Evolutionary conservation across 92 coral and sea anemone genomes (phyloP).

Genomic region (Epizoanthus scotinus): DNA sequence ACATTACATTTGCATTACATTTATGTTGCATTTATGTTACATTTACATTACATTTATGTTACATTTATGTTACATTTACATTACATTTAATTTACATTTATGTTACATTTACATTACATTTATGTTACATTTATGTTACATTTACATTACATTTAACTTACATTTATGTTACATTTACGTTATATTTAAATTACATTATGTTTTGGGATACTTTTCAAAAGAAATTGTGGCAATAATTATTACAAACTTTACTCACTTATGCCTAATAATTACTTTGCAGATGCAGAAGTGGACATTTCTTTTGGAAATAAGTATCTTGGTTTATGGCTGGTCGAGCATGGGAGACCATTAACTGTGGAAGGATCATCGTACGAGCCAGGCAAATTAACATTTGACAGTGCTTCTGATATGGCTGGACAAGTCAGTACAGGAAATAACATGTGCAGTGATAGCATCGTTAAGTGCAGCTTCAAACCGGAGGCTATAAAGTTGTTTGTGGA

Average conservation of each 20-base stretch:
- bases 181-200: too few species aligned
- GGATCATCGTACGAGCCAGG: slow-evolving; percentile 17
- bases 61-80: too few species aligned
- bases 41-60: too few species aligned
- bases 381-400: neutral
- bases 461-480: slow-evolving; percentile 5
- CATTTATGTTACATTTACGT: too few species aligned
- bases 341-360: neutral
- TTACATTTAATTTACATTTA: too few species aligned
- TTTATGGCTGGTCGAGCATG: neutral
- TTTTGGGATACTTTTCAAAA: too few species aligned
- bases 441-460: neutral
- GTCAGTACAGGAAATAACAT: neutral
- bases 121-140: too few species aligned
- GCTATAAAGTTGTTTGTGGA: slow-evolving; percentile 8
- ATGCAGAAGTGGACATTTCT: slow-evolving; percentile 10
- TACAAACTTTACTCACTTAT: too few species aligned
- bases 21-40: too few species aligned
- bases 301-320: neutral
- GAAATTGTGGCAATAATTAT: too few species aligned
- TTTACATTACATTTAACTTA: too few species aligned
- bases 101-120: too few species aligned
- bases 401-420: neutral
- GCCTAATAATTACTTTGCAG: neutral
- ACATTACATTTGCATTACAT: neutral